A percentile compares a stretch with the other conserved stretches of the same genome.
Conservation (phyloP, 2,888 invertebrate species). For the Colletes collaris region DNA sequence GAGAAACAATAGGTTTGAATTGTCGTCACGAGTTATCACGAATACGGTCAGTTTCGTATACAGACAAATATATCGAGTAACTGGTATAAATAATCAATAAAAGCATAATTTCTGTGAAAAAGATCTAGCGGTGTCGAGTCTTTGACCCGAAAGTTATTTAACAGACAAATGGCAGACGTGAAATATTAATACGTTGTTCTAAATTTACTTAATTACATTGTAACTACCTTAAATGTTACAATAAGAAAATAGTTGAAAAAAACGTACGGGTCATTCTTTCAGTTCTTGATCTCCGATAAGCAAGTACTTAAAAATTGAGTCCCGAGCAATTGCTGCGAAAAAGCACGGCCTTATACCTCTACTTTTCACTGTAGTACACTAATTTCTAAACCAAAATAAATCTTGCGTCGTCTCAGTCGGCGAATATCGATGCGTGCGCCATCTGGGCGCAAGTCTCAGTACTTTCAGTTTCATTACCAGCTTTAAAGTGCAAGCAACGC, state of each 20-base stretch:
- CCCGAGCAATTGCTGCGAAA: constrained; percentile 52
- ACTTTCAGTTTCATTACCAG: neutral
- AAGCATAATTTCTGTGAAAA: neutral
- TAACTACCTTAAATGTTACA: neutral
- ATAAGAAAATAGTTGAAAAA: constrained; percentile 22
- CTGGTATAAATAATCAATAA: neutral
- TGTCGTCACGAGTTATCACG: neutral
- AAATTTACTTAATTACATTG: constrained; percentile 5
- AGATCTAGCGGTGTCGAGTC: neutral
- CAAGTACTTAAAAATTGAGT: constrained; percentile 76
- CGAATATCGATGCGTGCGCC: constrained; percentile 33
- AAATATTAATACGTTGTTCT: constrained; percentile 13
- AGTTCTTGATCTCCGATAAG: constrained; percentile 80
- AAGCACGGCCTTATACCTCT: constrained; percentile 43
- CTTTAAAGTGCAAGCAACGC: neutral
- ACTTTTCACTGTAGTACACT: constrained; percentile 39
- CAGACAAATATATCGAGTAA: neutral
- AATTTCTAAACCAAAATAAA: constrained; percentile 69
- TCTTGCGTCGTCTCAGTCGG: constrained; percentile 57
- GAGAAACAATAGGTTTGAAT: neutral
- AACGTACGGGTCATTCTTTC: constrained; percentile 81
- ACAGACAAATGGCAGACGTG: constrained; percentile 30
- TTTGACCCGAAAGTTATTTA: constrained; percentile 26
- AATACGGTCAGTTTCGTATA: neutral
- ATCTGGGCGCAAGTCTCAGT: constrained; percentile 19